A percentile compares a stretch with the other conserved stretches of the same genome.
phyloP scores from a whole-genome alignment of 2,888 invertebrate species.

The Amiota minor region DNA sequence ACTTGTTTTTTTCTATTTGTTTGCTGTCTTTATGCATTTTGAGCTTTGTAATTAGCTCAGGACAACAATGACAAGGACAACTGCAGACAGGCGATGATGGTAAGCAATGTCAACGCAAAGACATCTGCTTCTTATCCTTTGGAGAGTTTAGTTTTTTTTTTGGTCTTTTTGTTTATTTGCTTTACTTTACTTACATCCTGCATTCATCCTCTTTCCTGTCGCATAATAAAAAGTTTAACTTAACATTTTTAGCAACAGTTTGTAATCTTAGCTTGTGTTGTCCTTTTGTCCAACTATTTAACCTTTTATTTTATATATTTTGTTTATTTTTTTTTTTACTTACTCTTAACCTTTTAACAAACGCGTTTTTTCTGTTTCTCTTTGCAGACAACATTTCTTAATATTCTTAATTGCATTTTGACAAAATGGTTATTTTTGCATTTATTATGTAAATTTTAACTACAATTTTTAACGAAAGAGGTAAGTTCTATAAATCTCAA shows the following conservation, averaged over 20 bases:
- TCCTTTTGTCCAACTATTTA: slow-evolving; percentile 62
- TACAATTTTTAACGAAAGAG: too few relatives aligned
- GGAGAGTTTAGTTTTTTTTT: neutral
- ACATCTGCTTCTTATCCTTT: slow-evolving; percentile 51
- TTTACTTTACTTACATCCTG: too few relatives aligned
- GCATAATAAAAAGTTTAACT: slow-evolving; percentile 60
- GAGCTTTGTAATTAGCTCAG: slow-evolving; percentile 57
- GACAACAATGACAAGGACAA: slow-evolving; percentile 15
- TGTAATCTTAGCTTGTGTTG: slow-evolving; percentile 56
- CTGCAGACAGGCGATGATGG: slow-evolving; percentile 11
- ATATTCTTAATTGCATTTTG: slow-evolving; percentile 56
- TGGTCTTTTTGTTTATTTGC: neutral
- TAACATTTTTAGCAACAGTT: slow-evolving; percentile 64
- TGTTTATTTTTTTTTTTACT: neutral
- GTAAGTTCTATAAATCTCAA: too few relatives aligned
- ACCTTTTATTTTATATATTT: slow-evolving; percentile 52
- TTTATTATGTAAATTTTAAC: slow-evolving; percentile 44
- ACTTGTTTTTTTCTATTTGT: slow-evolving; percentile 40
- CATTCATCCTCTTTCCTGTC: slow-evolving; percentile 5
- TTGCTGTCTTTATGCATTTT: slow-evolving; percentile 45
- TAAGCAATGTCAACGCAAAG: slow-evolving; percentile 49
- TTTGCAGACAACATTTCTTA: slow-evolving; percentile 52
- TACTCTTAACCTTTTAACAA: slow-evolving; percentile 34
- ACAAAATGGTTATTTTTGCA: slow-evolving; percentile 50
- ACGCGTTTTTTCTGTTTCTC: slow-evolving; percentile 45